A percentile compares a stretch with the other conserved stretches of the same genome.
Conservation (phyloP, 2,888 invertebrate genomes). For the Adineta ricciae region DNA sequence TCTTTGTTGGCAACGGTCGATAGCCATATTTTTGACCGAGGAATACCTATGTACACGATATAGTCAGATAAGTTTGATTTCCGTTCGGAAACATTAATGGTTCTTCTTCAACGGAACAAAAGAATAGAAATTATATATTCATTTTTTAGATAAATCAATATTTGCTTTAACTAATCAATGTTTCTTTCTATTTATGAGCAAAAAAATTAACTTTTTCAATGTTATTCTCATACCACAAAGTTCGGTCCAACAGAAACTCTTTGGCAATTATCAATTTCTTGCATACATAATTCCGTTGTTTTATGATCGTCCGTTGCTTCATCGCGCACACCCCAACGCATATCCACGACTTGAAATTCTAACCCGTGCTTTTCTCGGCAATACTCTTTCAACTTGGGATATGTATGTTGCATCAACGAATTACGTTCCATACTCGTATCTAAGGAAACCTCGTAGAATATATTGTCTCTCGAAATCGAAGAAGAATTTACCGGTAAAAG, state of each 20-base stretch:
- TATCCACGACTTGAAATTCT: constrained; percentile 96
- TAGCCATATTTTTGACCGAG: constrained; percentile 96
- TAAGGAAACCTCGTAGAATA: constrained; percentile 48
- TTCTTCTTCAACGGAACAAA: background rate
- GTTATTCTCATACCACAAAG: constrained; percentile 59
- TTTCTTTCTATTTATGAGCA: background rate
- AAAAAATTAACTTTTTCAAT: background rate
- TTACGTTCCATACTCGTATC: constrained; percentile 94
- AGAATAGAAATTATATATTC: background rate
- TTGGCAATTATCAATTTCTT: constrained; percentile 93
- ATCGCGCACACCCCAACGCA: constrained; percentile 95
- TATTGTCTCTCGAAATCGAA: background rate
- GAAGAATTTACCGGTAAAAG: constrained; percentile 72
- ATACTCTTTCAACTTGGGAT: constrained; percentile 88
- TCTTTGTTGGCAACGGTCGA: constrained; percentile 90
- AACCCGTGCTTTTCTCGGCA: constrained; percentile 91
- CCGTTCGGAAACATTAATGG: too few species aligned
- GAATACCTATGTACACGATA: constrained; percentile 60
- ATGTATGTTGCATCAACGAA: constrained; percentile 92
- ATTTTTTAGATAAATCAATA: background rate
- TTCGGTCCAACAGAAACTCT: constrained; percentile 92
- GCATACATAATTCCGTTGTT: constrained; percentile 95
- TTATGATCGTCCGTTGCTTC: constrained; percentile 98
- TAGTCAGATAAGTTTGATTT: too few species aligned
- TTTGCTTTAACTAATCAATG: too few species aligned